These are phyloP conservation scores for Telenomus remus DNA, from an alignment of 1,140 invertebrate species.

Conservation along the genomic window DNA sequence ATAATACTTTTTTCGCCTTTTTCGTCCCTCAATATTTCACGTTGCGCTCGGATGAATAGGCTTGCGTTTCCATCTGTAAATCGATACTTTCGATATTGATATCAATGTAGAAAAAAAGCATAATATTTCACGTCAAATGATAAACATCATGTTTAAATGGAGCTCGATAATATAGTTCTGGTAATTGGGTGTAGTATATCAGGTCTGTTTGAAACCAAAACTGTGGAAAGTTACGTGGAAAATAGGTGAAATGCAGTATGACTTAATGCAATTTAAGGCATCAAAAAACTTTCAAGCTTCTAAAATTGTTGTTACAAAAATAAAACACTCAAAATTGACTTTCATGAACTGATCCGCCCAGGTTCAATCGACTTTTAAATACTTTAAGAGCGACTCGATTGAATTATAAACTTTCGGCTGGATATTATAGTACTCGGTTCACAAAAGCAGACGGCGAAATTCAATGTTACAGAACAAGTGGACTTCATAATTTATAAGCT, in stretches of 20 bases:
- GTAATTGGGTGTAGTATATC: no score
- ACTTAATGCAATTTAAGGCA: slow-evolving; percentile 16
- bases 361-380: slow-evolving; percentile 19
- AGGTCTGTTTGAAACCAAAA: no score
- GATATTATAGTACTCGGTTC: slow-evolving; percentile 3
- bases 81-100: no score
- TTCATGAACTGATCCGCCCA: slow-evolving; percentile 6
- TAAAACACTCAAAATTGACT: not conserved
- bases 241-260: no score
- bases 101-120: no score
- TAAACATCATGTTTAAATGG: no score
- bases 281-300: slow-evolving; percentile 11
- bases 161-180: no score
- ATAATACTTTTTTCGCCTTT: no score
- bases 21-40: no score
- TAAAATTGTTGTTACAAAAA: slow-evolving; percentile 11
- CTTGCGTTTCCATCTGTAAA: no score
- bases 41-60: no score
- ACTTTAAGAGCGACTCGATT: slow-evolving; percentile 4
- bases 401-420: slow-evolving; percentile 17
- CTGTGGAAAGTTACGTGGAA: not conserved
- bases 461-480: slow-evolving; percentile 3
- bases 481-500: slow-evolving; percentile 10
- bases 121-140: no score
- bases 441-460: slow-evolving; percentile 9